Evolutionary conservation across 2,797 vertebrate species (phyloP).

Genomic region (Siniperca scherzeri): DNA sequence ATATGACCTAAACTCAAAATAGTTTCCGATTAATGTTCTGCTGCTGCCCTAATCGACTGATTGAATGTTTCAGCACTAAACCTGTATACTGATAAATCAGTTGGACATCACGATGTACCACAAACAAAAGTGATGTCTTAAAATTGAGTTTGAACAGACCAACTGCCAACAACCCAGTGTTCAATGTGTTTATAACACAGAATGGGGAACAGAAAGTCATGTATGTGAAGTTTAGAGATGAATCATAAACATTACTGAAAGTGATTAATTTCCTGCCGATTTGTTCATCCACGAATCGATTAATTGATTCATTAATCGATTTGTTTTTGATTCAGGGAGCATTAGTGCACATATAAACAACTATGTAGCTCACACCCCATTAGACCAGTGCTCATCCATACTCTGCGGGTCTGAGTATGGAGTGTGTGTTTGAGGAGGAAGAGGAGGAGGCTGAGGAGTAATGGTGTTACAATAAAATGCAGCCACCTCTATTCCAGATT

Average conservation of each 20-base stretch:
- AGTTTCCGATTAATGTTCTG: background rate
- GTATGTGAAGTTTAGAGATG: background rate
- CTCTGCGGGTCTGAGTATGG: constrained; percentile 17
- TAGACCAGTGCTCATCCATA: constrained; percentile 25
- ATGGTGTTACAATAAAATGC: constrained; percentile 68
- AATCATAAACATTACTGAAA: constrained; percentile 9
- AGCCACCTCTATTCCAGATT: constrained; percentile 72
- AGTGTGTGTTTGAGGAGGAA: constrained; percentile 38
- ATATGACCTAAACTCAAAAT: background rate
- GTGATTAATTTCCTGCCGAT: background rate
- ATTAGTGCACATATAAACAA: background rate
- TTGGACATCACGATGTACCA: background rate
- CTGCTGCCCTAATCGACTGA: background rate
- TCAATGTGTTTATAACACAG: background rate
- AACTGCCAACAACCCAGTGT: background rate
- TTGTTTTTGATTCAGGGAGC: background rate
- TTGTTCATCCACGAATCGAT: background rate
- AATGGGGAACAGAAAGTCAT: background rate
- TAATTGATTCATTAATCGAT: background rate
- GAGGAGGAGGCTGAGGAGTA: constrained; percentile 39
- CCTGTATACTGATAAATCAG: background rate
- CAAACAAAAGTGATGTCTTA: background rate
- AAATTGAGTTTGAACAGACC: background rate
- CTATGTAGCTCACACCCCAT: background rate
- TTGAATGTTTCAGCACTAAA: background rate